phyloP scores from a whole-genome alignment of 2,113 vertebrate genomes.

The Chlorodrepanis virens region DNA sequence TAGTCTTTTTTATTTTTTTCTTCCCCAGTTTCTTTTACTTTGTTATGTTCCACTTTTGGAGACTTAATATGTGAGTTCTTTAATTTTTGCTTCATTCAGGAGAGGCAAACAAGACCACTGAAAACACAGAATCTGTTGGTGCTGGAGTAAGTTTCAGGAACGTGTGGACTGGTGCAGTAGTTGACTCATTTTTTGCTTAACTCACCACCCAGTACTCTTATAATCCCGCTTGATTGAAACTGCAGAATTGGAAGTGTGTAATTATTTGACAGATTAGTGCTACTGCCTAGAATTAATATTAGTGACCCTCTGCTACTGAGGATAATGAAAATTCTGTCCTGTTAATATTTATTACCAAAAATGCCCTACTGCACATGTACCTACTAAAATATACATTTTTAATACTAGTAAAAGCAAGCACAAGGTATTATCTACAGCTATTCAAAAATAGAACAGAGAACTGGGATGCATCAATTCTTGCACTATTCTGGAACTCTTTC shows the following conservation, averaged over 20 bases:
- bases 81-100: not conserved
- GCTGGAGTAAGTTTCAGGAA: not conserved
- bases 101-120: not conserved
- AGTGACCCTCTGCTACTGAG: not conserved
- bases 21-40: not conserved
- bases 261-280: not conserved
- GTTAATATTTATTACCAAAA: not conserved
- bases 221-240: accelerated
- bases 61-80: not conserved
- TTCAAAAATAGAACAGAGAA: not conserved
- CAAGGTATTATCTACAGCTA: not conserved
- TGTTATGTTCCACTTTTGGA: not conserved
- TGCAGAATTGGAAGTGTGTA: not conserved
- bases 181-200: not conserved
- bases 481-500: not conserved
- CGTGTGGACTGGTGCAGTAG: not conserved
- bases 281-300: not conserved
- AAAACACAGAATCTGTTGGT: not conserved
- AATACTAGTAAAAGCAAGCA: not conserved
- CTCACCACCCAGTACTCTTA: not conserved
- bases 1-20: not conserved
- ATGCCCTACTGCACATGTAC: not conserved
- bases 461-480: not conserved
- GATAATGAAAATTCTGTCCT: not conserved
- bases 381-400: not conserved